Evolutionary conservation across 1,140 invertebrate genomes (phyloP), one percentile per base, ranked within the genome.

Genomic region (Hydropsyche tenuis): DNA sequence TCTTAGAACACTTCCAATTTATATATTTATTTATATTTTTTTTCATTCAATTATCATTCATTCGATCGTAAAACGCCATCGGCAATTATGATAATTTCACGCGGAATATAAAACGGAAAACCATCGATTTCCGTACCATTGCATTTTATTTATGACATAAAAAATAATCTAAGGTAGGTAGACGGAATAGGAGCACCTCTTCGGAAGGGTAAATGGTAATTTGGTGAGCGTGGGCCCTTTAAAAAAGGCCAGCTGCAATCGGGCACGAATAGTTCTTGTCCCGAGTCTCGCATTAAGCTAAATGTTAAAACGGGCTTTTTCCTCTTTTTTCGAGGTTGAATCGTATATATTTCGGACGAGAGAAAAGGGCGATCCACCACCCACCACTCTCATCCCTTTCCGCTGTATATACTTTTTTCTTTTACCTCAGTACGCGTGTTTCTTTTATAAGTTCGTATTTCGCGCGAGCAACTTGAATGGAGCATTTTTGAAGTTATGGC

Each of bases 201-300:
- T 4, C 30, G 30, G 30, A 37, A 37, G 30, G 30, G 30, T 37
- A 37, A 37, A 48, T 48, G 45, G 22, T 23, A 25, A 60, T 60
- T 60, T 60, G 16, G 16, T 12, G 56, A 23, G 22, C 22, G 56
- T 12, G 48, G 30, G 16, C 45, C 45, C 45, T 48, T 16, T n/a
- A 48, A 48, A 48, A 48, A 48, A 14, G 45, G 11, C 45, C 12
- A 48, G 23, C 20, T 60, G 56, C 56, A 60, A 60, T 60, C 56
- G 23, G 20, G 56, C 20, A 9, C 23, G 56, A 60, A 60, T 60
- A 60, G 56, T 60, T 60, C 22, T 60, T 60, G 22, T 27, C 56
- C 22, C 56, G 22, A 27, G 20, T 14, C 7, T 27, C 56, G 22
- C 56, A 60, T 60, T 60, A 25, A 60, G 56, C 23, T 60, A 60